Evolutionary conservation across 2,113 vertebrate genomes (phyloP).

Genomic region (Plestiodon gilberti): DNA sequence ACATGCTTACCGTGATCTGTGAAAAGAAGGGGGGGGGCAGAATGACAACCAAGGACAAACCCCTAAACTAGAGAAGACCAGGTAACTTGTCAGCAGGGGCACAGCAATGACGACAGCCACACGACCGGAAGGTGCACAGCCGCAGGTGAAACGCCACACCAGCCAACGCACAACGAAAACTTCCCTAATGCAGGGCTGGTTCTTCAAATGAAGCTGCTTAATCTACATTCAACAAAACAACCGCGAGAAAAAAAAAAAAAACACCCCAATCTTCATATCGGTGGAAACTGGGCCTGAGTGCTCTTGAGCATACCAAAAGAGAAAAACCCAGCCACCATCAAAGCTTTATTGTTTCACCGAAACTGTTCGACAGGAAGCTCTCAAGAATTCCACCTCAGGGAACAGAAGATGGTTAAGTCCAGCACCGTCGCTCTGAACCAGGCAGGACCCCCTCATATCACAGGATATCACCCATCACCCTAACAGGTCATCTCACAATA

Average conservation of each 20-base stretch:
- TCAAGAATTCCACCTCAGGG: background rate
- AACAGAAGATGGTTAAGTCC: background rate
- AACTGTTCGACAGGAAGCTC: background rate
- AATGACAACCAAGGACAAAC: no score
- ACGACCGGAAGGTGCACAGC: background rate
- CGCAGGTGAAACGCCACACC: background rate
- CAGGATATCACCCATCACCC: background rate
- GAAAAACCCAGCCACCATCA: background rate
- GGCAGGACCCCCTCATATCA: background rate
- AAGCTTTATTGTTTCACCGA: background rate
- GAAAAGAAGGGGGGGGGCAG: background rate
- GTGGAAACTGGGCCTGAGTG: background rate
- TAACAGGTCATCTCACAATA: background rate
- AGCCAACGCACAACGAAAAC: background rate
- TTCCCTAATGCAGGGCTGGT: background rate
- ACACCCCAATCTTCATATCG: background rate
- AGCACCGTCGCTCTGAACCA: background rate
- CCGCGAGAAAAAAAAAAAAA: background rate
- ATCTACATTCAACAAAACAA: background rate
- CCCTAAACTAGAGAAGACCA: background rate
- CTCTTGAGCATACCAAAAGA: background rate
- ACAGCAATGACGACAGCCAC: no score
- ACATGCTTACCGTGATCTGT: background rate
- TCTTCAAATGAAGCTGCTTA: background rate
- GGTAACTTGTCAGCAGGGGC: background rate